Conservation (phyloP, 2,113 vertebrate species). For the Barnardius zonarius region DNA sequence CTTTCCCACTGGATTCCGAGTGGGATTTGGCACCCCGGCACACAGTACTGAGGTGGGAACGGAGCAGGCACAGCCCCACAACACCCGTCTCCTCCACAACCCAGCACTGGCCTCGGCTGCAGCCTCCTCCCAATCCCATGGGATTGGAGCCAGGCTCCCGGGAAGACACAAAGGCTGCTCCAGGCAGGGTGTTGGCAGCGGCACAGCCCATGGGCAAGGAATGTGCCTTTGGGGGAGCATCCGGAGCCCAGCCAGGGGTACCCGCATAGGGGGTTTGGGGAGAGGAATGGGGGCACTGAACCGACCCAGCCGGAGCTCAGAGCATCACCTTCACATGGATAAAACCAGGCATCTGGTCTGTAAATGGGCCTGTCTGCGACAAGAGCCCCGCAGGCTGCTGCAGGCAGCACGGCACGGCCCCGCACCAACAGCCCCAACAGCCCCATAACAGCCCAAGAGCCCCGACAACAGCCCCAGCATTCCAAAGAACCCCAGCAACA, state of each 20-base stretch:
- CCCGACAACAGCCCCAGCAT: too few relatives aligned
- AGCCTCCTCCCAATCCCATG: background rate
- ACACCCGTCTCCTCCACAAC: background rate
- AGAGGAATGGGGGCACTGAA: slow-evolving; percentile 23
- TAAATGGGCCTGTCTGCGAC: slow-evolving; percentile 80
- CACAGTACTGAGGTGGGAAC: fast-evolving
- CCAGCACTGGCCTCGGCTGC: background rate
- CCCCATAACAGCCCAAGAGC: too few relatives aligned
- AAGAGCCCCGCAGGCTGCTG: slow-evolving; percentile 78
- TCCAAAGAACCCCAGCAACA: background rate
- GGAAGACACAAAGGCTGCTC: background rate
- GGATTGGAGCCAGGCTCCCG: background rate
- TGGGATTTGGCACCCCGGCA: background rate
- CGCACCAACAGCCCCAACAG: background rate
- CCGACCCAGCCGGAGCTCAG: slow-evolving; percentile 72
- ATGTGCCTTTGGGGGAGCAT: fast-evolving
- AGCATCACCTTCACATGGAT: slow-evolving; percentile 77
- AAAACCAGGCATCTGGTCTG: slow-evolving; percentile 78
- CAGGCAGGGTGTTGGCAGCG: fast-evolving
- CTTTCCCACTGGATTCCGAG: background rate
- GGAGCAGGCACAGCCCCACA: background rate
- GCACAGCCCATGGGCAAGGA: background rate
- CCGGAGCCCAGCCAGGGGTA: fast-evolving
- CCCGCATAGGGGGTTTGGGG: background rate
- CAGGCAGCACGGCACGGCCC: background rate